Base-by-base conservation (phyloP, 23 tunicate genomes). In the Styela clava region DNA sequence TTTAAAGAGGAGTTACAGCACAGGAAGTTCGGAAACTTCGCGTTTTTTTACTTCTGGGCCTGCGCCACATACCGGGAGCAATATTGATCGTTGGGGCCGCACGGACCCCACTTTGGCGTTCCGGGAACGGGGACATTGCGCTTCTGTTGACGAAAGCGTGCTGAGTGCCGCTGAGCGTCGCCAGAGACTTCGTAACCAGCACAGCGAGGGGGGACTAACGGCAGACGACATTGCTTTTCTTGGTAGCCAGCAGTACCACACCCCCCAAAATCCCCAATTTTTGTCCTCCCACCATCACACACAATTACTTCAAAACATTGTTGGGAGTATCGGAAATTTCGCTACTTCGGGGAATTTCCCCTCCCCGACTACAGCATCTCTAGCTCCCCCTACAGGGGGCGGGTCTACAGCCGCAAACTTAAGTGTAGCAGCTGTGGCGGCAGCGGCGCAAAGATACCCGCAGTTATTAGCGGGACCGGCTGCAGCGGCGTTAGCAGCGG, bases 351-450 rank as follows among this genome's bases (percentile, higher is more conserved):
- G 83, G 35, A 77, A 77, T 30, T 56, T 73, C 31, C 64, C 82
- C 35, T 69, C 84, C 37, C 74, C 95, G 16, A 7, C 81, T 21
- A 76, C 81, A 56, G 64, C 81, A 52, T 76, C 81, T 12, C 26
- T 76, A 26, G 81, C 81, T 65, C 65, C 65, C 24, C 81, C 63
- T 7, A 44, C 81, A 21, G 81, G 81, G 16, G 65, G 52, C 16
- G 65, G 81, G 7, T 44, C 81, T 21, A 33, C 81, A 24, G 78
- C 78, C 23, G 95, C 86, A 44, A 85, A 85, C 84, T 91, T 91
- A 79, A 91, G 82, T 68, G 97, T 91, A 79, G 94, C 94, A 69
- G 95, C 95, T 34, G 97, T 88, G 74, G 97, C 97, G 32, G 97
- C 97, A 21, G 97, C 97, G 22, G 90, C 90, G 0, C 97, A 88